Base-by-base conservation (phyloP, 30 jellyfish, hydroid and myxozoan species). In the Hydractinia symbiolongicarpus region DNA sequence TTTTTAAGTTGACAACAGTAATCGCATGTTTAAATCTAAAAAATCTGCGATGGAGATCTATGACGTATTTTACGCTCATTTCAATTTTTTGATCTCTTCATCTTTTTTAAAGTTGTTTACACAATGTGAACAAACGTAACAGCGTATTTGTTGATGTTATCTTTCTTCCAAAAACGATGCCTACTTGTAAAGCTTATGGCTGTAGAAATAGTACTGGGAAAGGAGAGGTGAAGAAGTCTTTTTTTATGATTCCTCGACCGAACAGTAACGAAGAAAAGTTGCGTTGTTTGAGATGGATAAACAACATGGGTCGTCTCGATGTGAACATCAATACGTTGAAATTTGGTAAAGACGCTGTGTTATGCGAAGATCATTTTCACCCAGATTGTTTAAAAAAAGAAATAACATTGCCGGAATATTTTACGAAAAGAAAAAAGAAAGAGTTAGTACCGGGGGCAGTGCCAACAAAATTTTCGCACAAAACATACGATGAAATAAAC, bases 311-410 rank as follows among this genome's bases (percentile, higher is more conserved):
- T 13, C 19, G 74, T n/a, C 6, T 1, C 7, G 74, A 64, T 6
- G 40, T 64, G 69, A 64, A 64, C 40, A 64, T 64, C 19, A 64
- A 64, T 51, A 4, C 19, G 52, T n/a, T 51, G 7, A 64, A 64
- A n/a, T 64, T 64, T 9, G 74, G 74, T 64, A 64, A 64, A 64
- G 74, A 64, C 40, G 19, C 52, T 64, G 74, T 64, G 4, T 64
- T 6, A 64, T 13, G 74, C 17, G 19, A 64, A 64, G 74, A 64
- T 64, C 74, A 64, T 51, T 64, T 64, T 13, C 74, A 13, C 16
- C 74, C 74, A n/a, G 74, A 64, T 13, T 64, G 74, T 13, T n/a
- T 64, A n/a, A 64, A 64, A 64, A 44, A 13, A 13, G 74, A 64
- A 64, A n/a, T 64, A 64, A 64, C 74, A 64, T 44, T n/a, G 40